These are phyloP conservation scores for Zalophus californianus DNA, from an alignment of 2,797 vertebrate genomes.

Conservation along the genomic window DNA sequence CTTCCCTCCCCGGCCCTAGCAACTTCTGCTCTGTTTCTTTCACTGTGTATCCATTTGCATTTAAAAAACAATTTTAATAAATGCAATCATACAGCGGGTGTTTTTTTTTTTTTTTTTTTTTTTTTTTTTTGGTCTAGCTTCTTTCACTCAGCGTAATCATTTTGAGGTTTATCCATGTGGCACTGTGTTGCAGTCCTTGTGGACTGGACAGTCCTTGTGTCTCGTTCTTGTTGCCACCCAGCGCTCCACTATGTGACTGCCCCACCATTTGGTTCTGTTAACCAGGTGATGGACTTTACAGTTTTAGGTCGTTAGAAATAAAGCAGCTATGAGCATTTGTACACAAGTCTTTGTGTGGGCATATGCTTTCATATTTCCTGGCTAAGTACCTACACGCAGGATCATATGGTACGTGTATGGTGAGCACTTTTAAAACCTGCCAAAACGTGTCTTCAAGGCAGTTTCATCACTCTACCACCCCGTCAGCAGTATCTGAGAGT, in stretches of 20 bases:
- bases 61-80: not conserved
- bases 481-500: not conserved
- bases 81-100: not conserved
- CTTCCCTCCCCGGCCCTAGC: not conserved
- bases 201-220: too few species aligned
- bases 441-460: not conserved
- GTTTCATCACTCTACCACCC: too few species aligned
- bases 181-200: not conserved
- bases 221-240: too few species aligned
- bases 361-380: not conserved
- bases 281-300: not conserved
- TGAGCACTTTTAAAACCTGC: not conserved
- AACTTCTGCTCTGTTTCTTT: not conserved
- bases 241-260: accelerated
- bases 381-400: not conserved
- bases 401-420: not conserved
- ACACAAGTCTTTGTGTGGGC: not conserved
- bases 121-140: not conserved
- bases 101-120: too few species aligned
- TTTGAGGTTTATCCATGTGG: not conserved
- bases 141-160: not conserved
- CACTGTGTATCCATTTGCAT: too few species aligned
- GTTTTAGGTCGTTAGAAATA: not conserved
- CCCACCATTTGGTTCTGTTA: not conserved
- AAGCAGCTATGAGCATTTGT: not conserved